Evolutionary conservation across 2,888 invertebrate species (phyloP), one percentile per base, ranked within the genome.

Genomic region (Balanococcus diminutus): DNA sequence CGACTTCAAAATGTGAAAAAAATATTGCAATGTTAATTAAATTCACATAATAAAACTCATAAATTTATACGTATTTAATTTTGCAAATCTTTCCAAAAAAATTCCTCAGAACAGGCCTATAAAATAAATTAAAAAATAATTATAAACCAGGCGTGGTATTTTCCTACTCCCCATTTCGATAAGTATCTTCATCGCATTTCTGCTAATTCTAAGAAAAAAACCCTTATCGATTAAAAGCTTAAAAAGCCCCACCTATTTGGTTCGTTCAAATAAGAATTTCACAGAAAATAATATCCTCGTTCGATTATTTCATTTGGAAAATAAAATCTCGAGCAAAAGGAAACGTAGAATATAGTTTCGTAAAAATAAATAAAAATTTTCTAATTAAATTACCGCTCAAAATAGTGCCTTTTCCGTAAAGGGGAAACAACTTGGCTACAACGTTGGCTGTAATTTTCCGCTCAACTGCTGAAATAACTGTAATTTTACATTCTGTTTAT

Each of bases 401-500:
- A 25, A 61, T 61, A 3, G 36, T 8, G 36, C 36, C 3, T 36
- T 5, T 36, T 36, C n/a, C 46, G 46, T 11, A 46, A 46, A n/a
- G 51, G n/a, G n/a, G 46, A 16, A 46, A n/a, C 39, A 25, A 25
- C 22, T 11, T 61, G 25, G 25, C 46, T 9, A 61, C 61, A 46
- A 46, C 46, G 14, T 46, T 61, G 46, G 46, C 46, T 46, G 46
- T 11, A 61, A 61, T 61, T 61, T 61, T 61, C 61, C 61, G 61
- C 61, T 61, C 22, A 61, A 61, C 61, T 61, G 61, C 61, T 61
- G 25, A 61, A 61, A 72, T 31, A 72, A 32, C 72, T 11, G 46
- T 46, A 46, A 72, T 72, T 72, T 72, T 72, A 72, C 72, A 72
- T 72, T 72, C 72, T 72, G 32, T 72, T 72, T 72, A 72, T 72